phyloP scores from a whole-genome alignment of 2,888 invertebrate genomes.

The Sympetrum striolatum region DNA sequence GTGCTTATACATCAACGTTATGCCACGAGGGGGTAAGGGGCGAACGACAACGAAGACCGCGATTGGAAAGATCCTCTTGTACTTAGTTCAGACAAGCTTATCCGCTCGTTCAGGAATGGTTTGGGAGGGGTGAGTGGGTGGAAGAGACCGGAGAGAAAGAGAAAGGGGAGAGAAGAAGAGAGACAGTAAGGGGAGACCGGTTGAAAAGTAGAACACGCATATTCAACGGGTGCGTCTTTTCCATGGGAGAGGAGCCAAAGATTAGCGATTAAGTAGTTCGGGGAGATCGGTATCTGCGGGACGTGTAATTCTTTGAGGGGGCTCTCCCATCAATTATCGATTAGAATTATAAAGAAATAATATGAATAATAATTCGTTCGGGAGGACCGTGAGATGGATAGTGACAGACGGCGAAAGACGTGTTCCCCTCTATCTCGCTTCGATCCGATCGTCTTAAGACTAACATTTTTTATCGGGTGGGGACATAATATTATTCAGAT shows the following conservation, averaged over 20 bases:
- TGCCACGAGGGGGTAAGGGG: background rate
- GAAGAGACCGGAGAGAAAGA: background rate
- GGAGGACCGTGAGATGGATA: background rate
- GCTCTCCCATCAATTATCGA: constrained; percentile 1
- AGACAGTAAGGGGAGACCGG: background rate
- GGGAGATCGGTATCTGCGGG: background rate
- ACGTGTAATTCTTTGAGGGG: background rate
- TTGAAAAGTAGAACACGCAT: constrained; percentile 8
- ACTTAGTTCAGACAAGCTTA: constrained; percentile 32
- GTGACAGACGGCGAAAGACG: constrained; percentile 3
- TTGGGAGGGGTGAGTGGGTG: background rate
- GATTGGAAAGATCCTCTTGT: constrained; percentile 29
- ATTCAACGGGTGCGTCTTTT: background rate
- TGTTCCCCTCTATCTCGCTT: background rate
- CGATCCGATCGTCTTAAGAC: background rate
- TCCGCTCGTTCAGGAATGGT: background rate
- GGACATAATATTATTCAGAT: background rate
- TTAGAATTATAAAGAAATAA: constrained; percentile 20
- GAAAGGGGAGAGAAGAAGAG: background rate
- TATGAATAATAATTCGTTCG: constrained; percentile 4
- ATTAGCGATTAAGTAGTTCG: background rate
- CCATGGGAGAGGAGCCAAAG: background rate
- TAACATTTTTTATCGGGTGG: background rate
- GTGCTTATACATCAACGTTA: background rate
- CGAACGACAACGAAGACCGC: background rate